Evolutionary conservation across 2,797 vertebrate genomes (phyloP), one percentile per base, ranked within the genome.

Genomic region (Heliangelus exortis): DNA sequence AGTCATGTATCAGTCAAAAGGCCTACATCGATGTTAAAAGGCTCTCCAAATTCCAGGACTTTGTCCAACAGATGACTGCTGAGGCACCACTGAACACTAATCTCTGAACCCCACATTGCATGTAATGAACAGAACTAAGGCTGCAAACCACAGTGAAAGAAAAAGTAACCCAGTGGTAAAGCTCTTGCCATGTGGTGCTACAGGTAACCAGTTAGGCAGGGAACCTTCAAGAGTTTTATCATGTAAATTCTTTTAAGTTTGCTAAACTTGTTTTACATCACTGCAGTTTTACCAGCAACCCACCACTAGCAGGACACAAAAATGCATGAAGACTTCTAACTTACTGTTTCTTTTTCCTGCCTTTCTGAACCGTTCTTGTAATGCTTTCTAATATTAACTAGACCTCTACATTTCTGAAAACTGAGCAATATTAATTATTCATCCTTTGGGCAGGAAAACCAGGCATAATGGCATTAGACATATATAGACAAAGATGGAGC

Each of bases 1-100:
- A 87, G 23, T 16, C 17, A n/a, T 41, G 23, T 48, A 36, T 51
- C n/a, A 33, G 15, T 47, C 74, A 67, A 91, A 85, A 77, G 25
- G 22, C 15, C 29, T 45, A 33, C 12, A 47, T 5, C 0, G 0
- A 59, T 19, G 26, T 26, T 34, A 71, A 87, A 81, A 26, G 2
- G 12, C 26, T 75, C 84, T 73, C 77, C 45, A 75, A 51, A 65
- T 73, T 84, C 57, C 62, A 81, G 50, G 47, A 62, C 57, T 65
- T 80, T 50, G 41, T 41, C 26, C 26, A 20, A 67, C 25, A 65
- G 71, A 21, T 16, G 22, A 78, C 47, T 63, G 33, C 10, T 7
- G 6, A 8, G 26, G 8, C 50, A 34, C 4, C 15, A 43, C 9
- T 34, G 65, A 88, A 72, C 1, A 2, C 15, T 14, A 6, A 68